Evolutionary conservation across 2,797 vertebrate genomes (phyloP).

Genomic region (Sphaeramia orbicularis): DNA sequence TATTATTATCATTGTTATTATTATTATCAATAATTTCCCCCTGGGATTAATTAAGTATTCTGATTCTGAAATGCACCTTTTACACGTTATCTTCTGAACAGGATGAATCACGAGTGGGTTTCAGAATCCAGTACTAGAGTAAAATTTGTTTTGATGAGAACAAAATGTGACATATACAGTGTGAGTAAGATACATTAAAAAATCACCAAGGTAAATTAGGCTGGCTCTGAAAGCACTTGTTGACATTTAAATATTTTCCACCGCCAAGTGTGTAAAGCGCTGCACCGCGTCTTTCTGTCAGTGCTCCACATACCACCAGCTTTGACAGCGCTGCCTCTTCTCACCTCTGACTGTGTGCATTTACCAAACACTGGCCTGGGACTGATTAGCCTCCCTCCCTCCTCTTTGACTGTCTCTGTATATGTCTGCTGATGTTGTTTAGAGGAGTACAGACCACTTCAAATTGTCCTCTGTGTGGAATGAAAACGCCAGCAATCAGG

Average conservation of each 20-base stretch:
- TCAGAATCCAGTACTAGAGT: slow-evolving; percentile 3
- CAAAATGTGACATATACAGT: slow-evolving; percentile 15
- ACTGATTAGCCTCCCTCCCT: slow-evolving; percentile 74
- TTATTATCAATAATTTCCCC: too few species aligned
- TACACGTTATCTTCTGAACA: too few species aligned
- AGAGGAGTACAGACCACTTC: slow-evolving; percentile 66
- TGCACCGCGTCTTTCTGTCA: slow-evolving; percentile 5
- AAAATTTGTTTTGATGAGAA: slow-evolving; percentile 6
- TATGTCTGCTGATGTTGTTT: slow-evolving; percentile 75
- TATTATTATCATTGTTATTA: too few species aligned
- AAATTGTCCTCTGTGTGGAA: slow-evolving; percentile 71
- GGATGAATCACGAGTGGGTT: neutral
- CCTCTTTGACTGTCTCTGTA: slow-evolving; percentile 62
- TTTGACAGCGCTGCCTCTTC: slow-evolving; percentile 50
- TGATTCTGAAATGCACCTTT: too few species aligned
- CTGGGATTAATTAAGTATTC: too few species aligned
- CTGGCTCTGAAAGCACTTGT: slow-evolving; percentile 1
- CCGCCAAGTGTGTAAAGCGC: slow-evolving; percentile 11
- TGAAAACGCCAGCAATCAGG: slow-evolving; percentile 61
- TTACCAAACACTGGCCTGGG: slow-evolving; percentile 77
- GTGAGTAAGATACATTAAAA: slow-evolving; percentile 4
- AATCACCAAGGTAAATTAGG: neutral
- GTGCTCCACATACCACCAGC: slow-evolving; percentile 21
- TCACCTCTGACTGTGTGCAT: slow-evolving; percentile 70
- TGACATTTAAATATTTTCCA: slow-evolving; percentile 12